These are phyloP conservation scores for Sphaerophoria taeniata DNA, from an alignment of 2,888 invertebrate genomes.

Conservation along the genomic window DNA sequence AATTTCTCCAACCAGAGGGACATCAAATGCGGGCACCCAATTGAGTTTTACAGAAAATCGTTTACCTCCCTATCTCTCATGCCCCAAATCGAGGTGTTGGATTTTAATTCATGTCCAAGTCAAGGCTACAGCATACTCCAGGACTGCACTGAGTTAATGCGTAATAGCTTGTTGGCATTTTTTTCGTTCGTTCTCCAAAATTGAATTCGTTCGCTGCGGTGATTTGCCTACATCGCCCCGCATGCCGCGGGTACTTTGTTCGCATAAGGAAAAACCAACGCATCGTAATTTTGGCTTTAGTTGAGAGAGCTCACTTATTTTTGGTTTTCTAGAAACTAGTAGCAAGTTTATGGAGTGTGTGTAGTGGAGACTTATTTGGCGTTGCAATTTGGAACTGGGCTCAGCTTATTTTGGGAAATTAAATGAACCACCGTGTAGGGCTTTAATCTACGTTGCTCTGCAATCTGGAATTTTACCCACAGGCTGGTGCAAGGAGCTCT, in stretches of 20 bases:
- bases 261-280: conserved; percentile 16
- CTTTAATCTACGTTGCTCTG: not conserved
- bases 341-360: conserved; percentile 12
- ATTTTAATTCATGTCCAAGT: conserved; percentile 45
- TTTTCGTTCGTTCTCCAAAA: conserved; percentile 2
- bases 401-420: conserved; percentile 46
- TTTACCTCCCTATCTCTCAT: not conserved
- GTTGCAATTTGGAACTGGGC: conserved; percentile 47
- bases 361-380: not conserved
- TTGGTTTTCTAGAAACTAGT: conserved; percentile 20
- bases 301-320: conserved; percentile 41
- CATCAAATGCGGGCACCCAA: conserved; percentile 63
- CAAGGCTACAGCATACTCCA: too few relatives aligned
- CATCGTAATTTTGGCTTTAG: conserved; percentile 47
- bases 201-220: conserved; percentile 49
- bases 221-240: conserved; percentile 16
- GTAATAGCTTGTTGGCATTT: conserved; percentile 19
- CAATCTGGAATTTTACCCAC: conserved; percentile 22
- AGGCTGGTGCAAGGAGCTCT: conserved; percentile 30
- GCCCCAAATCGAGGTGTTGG: conserved; percentile 38
- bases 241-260: not conserved
- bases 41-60: conserved; percentile 66
- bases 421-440: conserved; percentile 46
- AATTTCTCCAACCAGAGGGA: conserved; percentile 54
- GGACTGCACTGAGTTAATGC: conserved; percentile 31